These are phyloP conservation scores for Macrosiphum euphorbiae DNA, from an alignment of 2,888 invertebrate species.

Conservation along the genomic window DNA sequence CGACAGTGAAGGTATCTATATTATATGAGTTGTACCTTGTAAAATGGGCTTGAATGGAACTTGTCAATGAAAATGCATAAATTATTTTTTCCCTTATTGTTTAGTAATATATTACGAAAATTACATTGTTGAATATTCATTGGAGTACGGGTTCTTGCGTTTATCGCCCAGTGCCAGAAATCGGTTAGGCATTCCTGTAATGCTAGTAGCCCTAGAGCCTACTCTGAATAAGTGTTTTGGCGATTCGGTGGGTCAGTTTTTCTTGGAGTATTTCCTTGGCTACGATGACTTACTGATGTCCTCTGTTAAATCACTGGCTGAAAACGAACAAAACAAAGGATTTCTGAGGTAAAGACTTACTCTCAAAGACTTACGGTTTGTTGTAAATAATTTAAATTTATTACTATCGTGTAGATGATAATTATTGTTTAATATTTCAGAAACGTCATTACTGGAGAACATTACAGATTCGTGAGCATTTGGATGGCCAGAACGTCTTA, in stretches of 20 bases:
- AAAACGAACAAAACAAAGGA: conserved; percentile 96
- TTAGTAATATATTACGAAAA: conserved; percentile 80
- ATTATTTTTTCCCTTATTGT: background rate
- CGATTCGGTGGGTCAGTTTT: conserved; percentile 88
- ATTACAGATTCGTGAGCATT: conserved; percentile 97
- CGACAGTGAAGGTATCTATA: conserved; percentile 24
- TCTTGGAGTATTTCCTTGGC: conserved; percentile 93
- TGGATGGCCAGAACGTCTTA: conserved; percentile 96
- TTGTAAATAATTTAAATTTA: background rate
- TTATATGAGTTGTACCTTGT: background rate
- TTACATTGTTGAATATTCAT: conserved; percentile 97
- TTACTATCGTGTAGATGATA: no score
- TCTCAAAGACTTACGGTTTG: background rate
- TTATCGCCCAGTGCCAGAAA: conserved; percentile 88
- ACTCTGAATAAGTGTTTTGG: conserved; percentile 92
- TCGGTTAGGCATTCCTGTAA: conserved; percentile 90
- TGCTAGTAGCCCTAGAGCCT: conserved; percentile 89
- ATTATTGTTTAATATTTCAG: conserved; percentile 72
- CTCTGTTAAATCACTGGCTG: conserved; percentile 93
- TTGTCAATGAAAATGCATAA: background rate
- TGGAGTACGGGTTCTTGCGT: conserved; percentile 96
- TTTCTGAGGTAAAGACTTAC: conserved; percentile 78
- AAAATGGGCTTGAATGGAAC: background rate
- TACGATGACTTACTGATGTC: conserved; percentile 98
- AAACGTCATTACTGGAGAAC: conserved; percentile 98